A percentile compares a stretch with the other conserved stretches of the same genome.
Conservation (phyloP, 2,888 invertebrate species). For the Dugesia japonica region DNA sequence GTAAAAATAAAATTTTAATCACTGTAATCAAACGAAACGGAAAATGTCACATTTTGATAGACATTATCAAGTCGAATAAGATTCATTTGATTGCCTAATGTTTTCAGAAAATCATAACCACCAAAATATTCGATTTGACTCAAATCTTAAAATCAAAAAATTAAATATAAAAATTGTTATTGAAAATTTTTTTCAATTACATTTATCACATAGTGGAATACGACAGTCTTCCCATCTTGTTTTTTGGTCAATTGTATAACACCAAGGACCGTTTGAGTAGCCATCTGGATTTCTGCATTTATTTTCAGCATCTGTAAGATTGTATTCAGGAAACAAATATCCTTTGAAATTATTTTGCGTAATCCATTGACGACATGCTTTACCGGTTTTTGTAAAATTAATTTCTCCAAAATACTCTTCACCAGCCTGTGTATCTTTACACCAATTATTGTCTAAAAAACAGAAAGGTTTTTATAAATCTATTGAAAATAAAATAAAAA, state of each 20-base stretch:
- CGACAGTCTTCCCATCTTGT: background rate
- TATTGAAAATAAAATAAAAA: background rate
- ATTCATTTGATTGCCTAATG: background rate
- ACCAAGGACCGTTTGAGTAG: background rate
- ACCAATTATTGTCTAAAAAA: background rate
- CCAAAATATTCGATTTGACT: conserved; percentile 7
- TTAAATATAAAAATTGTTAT: background rate
- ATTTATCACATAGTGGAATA: background rate
- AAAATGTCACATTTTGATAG: background rate
- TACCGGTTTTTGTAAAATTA: background rate
- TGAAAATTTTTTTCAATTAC: background rate
- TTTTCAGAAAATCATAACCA: conserved; percentile 6
- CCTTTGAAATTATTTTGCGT: background rate
- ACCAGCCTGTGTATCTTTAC: background rate
- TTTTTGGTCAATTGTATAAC: background rate
- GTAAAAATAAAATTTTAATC: background rate
- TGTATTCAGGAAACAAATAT: background rate
- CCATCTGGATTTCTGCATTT: background rate
- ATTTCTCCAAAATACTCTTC: background rate
- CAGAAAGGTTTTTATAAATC: too few species aligned
- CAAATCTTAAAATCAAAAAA: background rate
- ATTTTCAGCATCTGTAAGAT: background rate
- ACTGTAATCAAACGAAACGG: background rate
- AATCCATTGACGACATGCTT: background rate
- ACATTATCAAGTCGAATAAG: background rate